Conservation (phyloP, 2,113 vertebrate genomes). For the Entomyzon cyanotis region DNA sequence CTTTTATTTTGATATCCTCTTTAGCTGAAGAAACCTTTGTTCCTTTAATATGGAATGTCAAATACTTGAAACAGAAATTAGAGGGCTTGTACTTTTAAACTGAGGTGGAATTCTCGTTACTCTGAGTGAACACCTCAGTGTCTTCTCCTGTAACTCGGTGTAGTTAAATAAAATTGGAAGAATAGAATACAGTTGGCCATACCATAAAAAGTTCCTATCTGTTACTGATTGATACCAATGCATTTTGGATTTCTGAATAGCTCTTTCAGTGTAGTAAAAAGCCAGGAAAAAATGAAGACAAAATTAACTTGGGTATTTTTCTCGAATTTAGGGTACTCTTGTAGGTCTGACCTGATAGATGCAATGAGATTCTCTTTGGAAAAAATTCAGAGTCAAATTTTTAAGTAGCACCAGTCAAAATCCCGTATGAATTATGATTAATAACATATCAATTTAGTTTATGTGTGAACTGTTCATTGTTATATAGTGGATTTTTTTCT, state of each 20-base stretch:
- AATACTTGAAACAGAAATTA: neutral
- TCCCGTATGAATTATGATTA: neutral
- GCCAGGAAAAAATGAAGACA: neutral
- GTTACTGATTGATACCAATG: neutral
- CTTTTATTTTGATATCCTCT: neutral
- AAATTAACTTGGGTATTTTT: neutral
- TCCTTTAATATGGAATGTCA: neutral
- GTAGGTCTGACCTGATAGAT: neutral
- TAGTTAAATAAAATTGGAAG: neutral
- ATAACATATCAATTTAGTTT: neutral
- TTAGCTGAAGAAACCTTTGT: neutral
- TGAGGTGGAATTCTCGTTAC: neutral
- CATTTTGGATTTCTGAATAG: neutral
- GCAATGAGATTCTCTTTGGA: neutral
- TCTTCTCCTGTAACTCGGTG: neutral
- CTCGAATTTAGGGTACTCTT: neutral
- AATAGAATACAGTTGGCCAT: neutral
- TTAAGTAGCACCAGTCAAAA: neutral
- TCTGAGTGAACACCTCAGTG: neutral
- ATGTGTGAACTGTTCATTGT: neutral
- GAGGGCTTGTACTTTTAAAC: neutral
- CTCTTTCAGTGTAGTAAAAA: neutral
- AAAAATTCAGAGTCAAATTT: neutral
- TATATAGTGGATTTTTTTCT: neutral
- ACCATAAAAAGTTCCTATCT: neutral